Evolutionary conservation across 2,113 vertebrate species (phyloP).

Genomic region (Mirza zaza): DNA sequence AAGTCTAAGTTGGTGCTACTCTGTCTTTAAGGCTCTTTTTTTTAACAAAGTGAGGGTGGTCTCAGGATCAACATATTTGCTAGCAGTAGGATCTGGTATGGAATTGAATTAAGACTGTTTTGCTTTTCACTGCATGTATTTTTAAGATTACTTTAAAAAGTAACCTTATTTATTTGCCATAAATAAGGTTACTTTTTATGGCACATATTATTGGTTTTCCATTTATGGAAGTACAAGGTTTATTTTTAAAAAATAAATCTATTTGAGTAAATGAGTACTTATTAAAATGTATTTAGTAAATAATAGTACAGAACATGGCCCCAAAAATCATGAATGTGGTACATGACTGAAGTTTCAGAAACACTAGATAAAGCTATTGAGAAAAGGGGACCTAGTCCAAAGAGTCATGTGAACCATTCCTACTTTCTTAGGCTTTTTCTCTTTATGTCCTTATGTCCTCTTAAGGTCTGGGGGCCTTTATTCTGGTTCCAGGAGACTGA

Average conservation of each 20-base stretch:
- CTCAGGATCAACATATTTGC: neutral
- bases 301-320: neutral
- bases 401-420: neutral
- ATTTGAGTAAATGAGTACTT: neutral
- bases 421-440: neutral
- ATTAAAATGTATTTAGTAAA: neutral
- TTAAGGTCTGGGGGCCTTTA: neutral
- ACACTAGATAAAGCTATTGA: neutral
- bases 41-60: neutral
- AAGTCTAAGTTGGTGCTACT: neutral
- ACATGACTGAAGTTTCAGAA: neutral
- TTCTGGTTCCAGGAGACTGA: neutral
- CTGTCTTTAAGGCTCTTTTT: neutral
- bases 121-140: constrained; percentile 34
- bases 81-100: neutral
- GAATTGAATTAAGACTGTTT: neutral
- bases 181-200: constrained; percentile 8
- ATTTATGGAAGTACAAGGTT: neutral
- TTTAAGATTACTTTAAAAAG: constrained; percentile 25
- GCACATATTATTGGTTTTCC: neutral
- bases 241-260: constrained; percentile 28
- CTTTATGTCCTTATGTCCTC: neutral
- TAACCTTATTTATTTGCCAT: too few relatives aligned
- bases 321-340: neutral
- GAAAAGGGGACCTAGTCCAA: neutral